Conservation (phyloP, 2,113 vertebrate genomes). For the Centrocercus urophasianus region DNA sequence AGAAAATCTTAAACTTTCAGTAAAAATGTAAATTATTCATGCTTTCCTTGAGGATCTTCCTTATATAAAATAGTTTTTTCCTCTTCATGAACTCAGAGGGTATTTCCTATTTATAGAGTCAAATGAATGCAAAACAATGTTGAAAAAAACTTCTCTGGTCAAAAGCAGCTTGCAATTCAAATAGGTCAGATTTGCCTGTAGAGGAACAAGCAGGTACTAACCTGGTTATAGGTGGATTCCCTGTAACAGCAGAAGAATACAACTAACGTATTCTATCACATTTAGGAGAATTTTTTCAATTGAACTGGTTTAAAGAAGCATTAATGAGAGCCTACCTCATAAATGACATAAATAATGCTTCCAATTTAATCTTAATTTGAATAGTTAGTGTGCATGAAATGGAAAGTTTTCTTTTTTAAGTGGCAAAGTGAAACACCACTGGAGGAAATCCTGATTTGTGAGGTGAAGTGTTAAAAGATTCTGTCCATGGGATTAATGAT, state of each 20-base stretch:
- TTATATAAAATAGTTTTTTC: neutral
- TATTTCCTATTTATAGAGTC: neutral
- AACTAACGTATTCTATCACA: neutral
- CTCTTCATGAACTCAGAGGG: neutral
- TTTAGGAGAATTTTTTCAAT: neutral
- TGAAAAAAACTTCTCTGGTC: neutral
- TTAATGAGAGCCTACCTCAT: neutral
- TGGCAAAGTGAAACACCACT: neutral
- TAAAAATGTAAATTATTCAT: neutral
- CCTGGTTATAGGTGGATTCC: neutral
- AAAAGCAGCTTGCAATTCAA: neutral
- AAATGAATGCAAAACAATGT: neutral
- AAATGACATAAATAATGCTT: neutral
- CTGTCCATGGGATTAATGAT: neutral
- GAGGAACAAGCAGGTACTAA: neutral
- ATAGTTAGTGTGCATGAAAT: slow-evolving; percentile 16
- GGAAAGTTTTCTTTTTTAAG: slow-evolving; percentile 5
- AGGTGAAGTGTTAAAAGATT: neutral
- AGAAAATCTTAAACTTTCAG: neutral
- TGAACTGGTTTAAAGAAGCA: neutral
- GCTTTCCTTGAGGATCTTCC: neutral
- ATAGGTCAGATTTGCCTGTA: neutral
- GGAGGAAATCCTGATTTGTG: neutral
- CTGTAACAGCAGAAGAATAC: neutral
- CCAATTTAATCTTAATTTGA: neutral